Evolutionary conservation across 53 echinoderm and acorn worm genomes (phyloP), one percentile per base, ranked within the genome.

Genomic region (Paracentrotus lividus): DNA sequence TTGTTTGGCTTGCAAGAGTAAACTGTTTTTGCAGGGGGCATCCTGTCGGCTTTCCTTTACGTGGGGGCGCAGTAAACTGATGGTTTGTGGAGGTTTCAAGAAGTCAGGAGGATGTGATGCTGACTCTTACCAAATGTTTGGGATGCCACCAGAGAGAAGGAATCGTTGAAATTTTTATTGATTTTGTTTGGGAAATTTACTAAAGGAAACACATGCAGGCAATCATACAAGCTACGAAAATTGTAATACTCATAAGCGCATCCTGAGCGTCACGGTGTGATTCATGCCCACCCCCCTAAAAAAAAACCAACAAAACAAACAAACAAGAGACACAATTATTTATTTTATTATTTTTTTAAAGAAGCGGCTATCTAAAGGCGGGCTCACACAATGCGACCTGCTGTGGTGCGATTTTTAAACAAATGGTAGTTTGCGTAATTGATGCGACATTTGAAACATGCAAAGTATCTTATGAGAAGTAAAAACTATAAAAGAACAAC

Each of bases 121-220:
- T 90, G 68, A 90, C 72, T 90, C 67, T 42, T 69, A 90, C 90
- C 90, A 75, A 90, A 75, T 90, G 90, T 90, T 69, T 3, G 15
- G 5, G 4, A 52, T 51, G 69, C 53, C 72, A 43, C 89, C 45
- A 64, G 64, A 89, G 89, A 64, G 89, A 60, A 26, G 42, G 89
- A 44, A 64, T 89, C 64, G 1, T 84, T 9, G 7, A n/a, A 4
- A 81, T 7, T 47, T 81, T 26, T 47, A 24, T 44, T 81, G 5
- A 26, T 32, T 45, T 49, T 81, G 47, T 81, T 45, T n/a, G 3
- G 24, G 47, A 33, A 3, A 81, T 81, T 81, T 47, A 14, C 81
- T 44, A 81, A 45, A 81, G 81, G 81, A 81, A 81, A 81, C 81
- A n/a, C 47, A 81, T 45, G 24, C 47, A 81, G 81, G 24, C 47